These are phyloP conservation scores for Lepeophtheirus nordmannii DNA, from an alignment of 2,888 invertebrate genomes.

Conservation along the genomic window DNA sequence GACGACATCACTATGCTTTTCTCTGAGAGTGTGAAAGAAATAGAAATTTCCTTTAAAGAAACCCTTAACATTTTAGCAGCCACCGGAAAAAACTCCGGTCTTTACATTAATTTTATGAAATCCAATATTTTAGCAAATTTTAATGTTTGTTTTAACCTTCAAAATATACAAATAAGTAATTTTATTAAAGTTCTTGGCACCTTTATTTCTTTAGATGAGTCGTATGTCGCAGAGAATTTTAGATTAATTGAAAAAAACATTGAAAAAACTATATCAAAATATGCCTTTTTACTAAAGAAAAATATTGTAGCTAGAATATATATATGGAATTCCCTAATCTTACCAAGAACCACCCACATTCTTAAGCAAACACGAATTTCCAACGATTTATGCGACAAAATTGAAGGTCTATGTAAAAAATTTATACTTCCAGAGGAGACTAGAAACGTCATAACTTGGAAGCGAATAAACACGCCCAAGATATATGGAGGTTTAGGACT, in stretches of 20 bases:
- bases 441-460: conserved; percentile 2
- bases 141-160: neutral
- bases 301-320: neutral
- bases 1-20: neutral
- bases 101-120: neutral
- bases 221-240: neutral
- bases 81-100: neutral
- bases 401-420: neutral
- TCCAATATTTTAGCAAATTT: neutral
- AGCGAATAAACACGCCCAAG: neutral
- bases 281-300: neutral
- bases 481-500: neutral
- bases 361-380: too few species aligned
- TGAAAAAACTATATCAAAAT: neutral
- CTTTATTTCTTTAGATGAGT: neutral
- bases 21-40: neutral
- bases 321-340: neutral
- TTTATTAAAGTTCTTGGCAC: conserved; percentile 1
- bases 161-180: neutral
- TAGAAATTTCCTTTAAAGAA: neutral
- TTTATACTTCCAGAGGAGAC: neutral
- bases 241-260: neutral
- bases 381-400: neutral
- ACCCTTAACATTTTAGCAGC: neutral
- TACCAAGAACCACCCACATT: neutral